Evolutionary conservation across 2,888 invertebrate genomes (phyloP), one percentile per base, ranked within the genome.

Genomic region (Scaptodrosophila latifasciaeformis): DNA sequence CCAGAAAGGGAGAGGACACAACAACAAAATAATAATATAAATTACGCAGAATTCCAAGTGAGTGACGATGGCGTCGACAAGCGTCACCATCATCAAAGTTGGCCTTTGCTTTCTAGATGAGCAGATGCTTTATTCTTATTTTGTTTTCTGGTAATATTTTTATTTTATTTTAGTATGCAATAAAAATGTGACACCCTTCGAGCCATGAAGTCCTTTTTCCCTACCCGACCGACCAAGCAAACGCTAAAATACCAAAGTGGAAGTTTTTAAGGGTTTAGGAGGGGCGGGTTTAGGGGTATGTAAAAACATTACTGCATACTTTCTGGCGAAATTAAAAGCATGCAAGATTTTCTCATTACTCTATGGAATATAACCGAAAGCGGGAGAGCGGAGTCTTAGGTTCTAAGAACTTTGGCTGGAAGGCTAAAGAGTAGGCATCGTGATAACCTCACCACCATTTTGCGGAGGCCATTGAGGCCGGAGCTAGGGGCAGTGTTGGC

Each of bases 311-410:
- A 56, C 53, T 49, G 63, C 63, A 78, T 78, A 65, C 72, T 78
- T 75, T 48, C 45, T 18, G 69, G 63, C 61, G 55, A 78, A 76
- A 72, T 72, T 72, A 72, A 78, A 72, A 75, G 72, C 72, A 69
- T 71, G 79, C 59, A 76, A 79, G 79, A 72, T 71, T 71, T 67
- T 68, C 69, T n/a, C 21, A n/a, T 10, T 18, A n/a, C 40, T 17
- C 35, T 10, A 3, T n/a, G n/a, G n/a, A n/a, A n/a, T n/a, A n/a
- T n/a, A n/a, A n/a, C n/a, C n/a, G n/a, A n/a, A n/a, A n/a, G n/a
- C n/a, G n/a, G n/a, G n/a, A n/a, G n/a, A n/a, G n/a, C n/a, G n/a
- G n/a, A n/a, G n/a, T n/a, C n/a, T n/a, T n/a, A n/a, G n/a, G n/a
- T n/a, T 40, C 44, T 19, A 18, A 13, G 39, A 52, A 35, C 52